phyloP scores from a whole-genome alignment of 2,797 vertebrate genomes.

The Sparidentex hasta region DNA sequence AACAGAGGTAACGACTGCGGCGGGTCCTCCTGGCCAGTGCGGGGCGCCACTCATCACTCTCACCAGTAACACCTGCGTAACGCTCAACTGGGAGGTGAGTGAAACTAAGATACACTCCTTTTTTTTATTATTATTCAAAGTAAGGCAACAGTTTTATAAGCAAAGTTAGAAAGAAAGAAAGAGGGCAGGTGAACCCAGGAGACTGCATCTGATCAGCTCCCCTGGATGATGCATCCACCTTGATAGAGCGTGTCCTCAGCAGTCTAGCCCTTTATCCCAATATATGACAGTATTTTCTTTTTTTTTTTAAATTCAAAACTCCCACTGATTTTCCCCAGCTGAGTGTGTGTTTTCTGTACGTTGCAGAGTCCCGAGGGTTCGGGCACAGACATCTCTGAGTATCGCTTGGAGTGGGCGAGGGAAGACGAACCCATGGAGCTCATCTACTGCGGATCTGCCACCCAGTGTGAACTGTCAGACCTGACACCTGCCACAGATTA shows the following conservation, averaged over 20 bases:
- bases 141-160: not conserved
- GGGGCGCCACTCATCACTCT: conserved; percentile 89
- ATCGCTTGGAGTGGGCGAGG: conserved; percentile 95
- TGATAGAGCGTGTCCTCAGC: not conserved
- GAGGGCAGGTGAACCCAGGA: not conserved
- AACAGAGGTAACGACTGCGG: conserved; percentile 92
- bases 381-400: conserved; percentile 95
- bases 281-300: not conserved
- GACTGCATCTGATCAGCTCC: not conserved
- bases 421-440: conserved; percentile 91
- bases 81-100: conserved; percentile 96
- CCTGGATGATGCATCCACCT: conserved; percentile 3
- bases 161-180: not conserved
- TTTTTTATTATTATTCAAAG: not conserved
- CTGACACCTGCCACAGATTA: conserved; percentile 91
- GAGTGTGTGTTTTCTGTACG: conserved; percentile 26
- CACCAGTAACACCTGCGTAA: conserved; percentile 88
- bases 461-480: conserved; percentile 90
- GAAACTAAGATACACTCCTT: not conserved
- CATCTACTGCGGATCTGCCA: conserved; percentile 90
- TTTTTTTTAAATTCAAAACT: not conserved
- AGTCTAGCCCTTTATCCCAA: not conserved
- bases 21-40: conserved; percentile 94
- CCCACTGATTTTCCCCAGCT: conserved; percentile 15
- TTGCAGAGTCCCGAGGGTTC: conserved; percentile 93